Base-by-base conservation (phyloP, 2,888 invertebrate species). In the Itoplectis maculator region DNA sequence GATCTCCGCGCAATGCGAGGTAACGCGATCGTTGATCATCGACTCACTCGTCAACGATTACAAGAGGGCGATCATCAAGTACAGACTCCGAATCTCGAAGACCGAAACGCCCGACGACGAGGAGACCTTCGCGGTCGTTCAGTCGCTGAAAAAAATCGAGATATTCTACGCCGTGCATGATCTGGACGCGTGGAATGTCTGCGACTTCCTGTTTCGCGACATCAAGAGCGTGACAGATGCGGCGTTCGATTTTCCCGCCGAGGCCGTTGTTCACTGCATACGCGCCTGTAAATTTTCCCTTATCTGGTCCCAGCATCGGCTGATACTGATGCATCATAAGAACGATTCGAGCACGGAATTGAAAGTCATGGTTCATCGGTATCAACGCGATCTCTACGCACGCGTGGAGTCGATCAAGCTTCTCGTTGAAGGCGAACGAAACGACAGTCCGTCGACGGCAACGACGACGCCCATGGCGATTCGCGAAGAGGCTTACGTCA, bases 101-200 rank as follows among this genome's bases (percentile, higher is more conserved):
- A 97, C 97, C 90, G 98, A 98, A 88, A 95, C 95, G 59, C 97
- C 98, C 0, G 98, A 99, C 93, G 99, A 98, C 86, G 99, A 99
- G 94, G 99, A 99, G 93, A 95, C 96, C 59, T 99, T 98, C 93
- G 97, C 96, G 89, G 96, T 99, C 81, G 95, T 96, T 68, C 97
- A 98, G 89, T 96, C 97, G 1, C 94, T 99, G 86, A 98, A 99
- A 92, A 98, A 99, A 93, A 96, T 99, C 77, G 96, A 98, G 63
- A 97, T 98, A 88, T 97, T 99, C 94, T 98, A 97, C 93, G 96
- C 98, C 88, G 98, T 98, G 92, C 99, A 99, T 93, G 98, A 99
- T 94, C 95, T 99, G 90, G 98, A 97, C 93, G 96, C 96, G 81
- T 98, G 98, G 96, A 96, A 96, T 92, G 95, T 99, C 80, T 99